Evolutionary conservation across 2,797 vertebrate genomes (phyloP).

Genomic region (Girardinus metallicus): DNA sequence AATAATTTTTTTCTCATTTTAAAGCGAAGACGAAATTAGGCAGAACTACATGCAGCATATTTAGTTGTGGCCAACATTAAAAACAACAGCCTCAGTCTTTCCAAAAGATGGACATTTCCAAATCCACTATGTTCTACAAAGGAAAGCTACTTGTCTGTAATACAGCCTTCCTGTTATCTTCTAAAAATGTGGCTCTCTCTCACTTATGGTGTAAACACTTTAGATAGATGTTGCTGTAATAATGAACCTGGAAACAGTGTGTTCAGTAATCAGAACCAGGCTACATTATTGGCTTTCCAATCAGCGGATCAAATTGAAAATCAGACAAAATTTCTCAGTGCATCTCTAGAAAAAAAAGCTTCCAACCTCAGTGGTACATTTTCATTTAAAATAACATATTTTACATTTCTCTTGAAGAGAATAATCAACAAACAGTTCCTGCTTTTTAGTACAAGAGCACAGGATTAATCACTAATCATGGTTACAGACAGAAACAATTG

Average conservation of each 20-base stretch:
- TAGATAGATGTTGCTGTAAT: not conserved
- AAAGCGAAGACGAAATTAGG: not conserved
- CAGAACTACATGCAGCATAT: not conserved
- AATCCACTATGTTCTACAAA: not conserved
- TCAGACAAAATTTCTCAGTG: not conserved
- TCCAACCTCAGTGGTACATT: constrained; percentile 22
- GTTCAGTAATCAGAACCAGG: not conserved
- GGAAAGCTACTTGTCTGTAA: not conserved
- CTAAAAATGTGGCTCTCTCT: not conserved
- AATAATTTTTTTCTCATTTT: not conserved
- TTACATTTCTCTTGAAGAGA: constrained; percentile 48
- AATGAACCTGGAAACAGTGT: not conserved
- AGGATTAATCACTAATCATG: constrained; percentile 55
- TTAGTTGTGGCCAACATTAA: not conserved
- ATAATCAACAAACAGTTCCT: constrained; percentile 31
- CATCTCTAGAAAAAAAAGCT: constrained; percentile 1
- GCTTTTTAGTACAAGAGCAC: constrained; percentile 37
- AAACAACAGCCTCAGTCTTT: not conserved
- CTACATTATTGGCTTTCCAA: not conserved
- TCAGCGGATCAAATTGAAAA: not conserved
- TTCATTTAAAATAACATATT: constrained; percentile 9
- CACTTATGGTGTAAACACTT: not conserved
- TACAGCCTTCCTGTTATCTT: not conserved
- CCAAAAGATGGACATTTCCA: not conserved
- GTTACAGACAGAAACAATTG: constrained; percentile 53